Percentiles rank a stretch among this genome's conserved stretches.
phyloP scores from a whole-genome alignment of 2,797 vertebrate species.

The Botia almorhae region DNA sequence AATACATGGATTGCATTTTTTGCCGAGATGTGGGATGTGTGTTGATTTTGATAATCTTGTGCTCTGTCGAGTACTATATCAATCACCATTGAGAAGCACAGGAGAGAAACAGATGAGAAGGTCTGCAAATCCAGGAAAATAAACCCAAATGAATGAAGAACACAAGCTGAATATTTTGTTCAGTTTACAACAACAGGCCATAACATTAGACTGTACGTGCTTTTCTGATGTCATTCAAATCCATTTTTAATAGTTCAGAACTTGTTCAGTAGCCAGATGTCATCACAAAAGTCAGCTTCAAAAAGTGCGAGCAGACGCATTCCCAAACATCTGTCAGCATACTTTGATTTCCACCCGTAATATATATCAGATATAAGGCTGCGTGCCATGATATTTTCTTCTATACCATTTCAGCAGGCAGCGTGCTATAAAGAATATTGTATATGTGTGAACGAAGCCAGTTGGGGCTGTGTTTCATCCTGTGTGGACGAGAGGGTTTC shows the following conservation, averaged over 20 bases:
- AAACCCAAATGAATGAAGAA: not conserved
- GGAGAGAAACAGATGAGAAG: constrained; percentile 50
- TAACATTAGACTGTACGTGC: not conserved
- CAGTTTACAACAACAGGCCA: not conserved
- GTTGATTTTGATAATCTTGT: constrained; percentile 67
- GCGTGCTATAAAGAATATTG: constrained; percentile 44
- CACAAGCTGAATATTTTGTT: not conserved
- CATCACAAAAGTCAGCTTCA: not conserved
- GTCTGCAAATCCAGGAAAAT: not conserved
- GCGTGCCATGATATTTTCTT: constrained; percentile 3
- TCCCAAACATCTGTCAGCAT: constrained; percentile 31
- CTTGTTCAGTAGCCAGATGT: no score
- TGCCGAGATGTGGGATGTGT: constrained; percentile 68
- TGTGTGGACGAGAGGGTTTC: constrained; percentile 43
- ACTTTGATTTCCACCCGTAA: not conserved
- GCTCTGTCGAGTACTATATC: constrained; percentile 55
- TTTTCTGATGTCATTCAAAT: constrained; percentile 6
- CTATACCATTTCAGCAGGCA: constrained; percentile 13
- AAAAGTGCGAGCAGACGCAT: not conserved
- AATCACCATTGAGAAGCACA: constrained; percentile 53
- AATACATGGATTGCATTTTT: constrained; percentile 66
- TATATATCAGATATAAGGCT: constrained; percentile 7
- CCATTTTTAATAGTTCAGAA: not conserved
- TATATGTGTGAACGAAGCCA: constrained; percentile 41
- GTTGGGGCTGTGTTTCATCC: constrained; percentile 38